Evolutionary conservation across 35 echinoderm and acorn worm genomes (phyloP).

Genomic region (Ophioderma brevispina): DNA sequence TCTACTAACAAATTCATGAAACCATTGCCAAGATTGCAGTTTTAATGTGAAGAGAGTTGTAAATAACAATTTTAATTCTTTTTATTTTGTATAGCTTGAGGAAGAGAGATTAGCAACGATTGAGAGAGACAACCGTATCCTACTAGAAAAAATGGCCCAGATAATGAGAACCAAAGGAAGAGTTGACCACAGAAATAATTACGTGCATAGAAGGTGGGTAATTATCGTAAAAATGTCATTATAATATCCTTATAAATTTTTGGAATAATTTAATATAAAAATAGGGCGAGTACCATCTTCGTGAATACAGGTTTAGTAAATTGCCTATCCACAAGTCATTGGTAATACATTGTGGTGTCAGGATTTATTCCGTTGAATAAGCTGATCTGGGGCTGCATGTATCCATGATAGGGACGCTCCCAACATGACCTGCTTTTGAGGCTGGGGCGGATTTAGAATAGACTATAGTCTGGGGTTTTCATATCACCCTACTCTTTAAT

Average conservation of each 20-base stretch:
- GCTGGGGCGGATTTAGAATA: too few relatives aligned
- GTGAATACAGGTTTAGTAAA: too few relatives aligned
- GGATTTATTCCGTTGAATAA: too few relatives aligned
- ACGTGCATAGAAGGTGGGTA: constrained; percentile 85
- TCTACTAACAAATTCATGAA: not conserved
- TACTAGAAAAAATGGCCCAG: constrained; percentile 95
- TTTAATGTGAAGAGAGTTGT: not conserved
- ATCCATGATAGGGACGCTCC: too few relatives aligned
- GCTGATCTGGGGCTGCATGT: too few relatives aligned
- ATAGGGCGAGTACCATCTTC: not conserved
- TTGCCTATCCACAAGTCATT: too few relatives aligned
- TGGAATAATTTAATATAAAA: not conserved
- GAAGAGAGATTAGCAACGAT: constrained; percentile 87
- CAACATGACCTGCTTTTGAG: too few relatives aligned
- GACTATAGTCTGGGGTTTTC: too few relatives aligned
- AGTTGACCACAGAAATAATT: constrained; percentile 94
- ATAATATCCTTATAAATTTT: not conserved
- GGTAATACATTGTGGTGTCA: too few relatives aligned
- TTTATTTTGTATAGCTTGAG: constrained; percentile 63
- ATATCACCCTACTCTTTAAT: too few relatives aligned
- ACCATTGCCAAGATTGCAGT: not conserved
- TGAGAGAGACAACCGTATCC: constrained; percentile 92
- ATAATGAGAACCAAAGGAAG: constrained; percentile 95
- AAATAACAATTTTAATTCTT: not conserved
- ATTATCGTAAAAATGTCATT: not conserved